Conservation (phyloP, 2,113 vertebrate genomes). For the Sitta europaea region DNA sequence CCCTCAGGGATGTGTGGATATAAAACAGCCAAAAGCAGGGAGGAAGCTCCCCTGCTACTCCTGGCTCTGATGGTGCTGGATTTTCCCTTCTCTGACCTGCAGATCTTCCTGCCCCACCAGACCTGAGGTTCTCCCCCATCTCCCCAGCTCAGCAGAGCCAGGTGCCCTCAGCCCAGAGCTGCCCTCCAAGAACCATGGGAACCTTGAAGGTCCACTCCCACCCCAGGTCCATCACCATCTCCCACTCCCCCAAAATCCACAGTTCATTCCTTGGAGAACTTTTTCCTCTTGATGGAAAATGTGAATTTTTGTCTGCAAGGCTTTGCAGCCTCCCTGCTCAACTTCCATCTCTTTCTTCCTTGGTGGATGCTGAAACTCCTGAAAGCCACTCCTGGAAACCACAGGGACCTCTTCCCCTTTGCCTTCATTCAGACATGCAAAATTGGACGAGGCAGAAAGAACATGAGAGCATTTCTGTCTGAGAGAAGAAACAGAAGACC, state of each 20-base stretch:
- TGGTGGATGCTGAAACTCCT: not conserved
- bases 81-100: not conserved
- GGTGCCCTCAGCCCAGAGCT: not conserved
- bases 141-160: not conserved
- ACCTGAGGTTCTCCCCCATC: not conserved
- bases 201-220: no score
- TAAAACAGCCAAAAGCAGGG: rapidly evolving
- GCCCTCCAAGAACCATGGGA: not conserved
- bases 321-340: not conserved
- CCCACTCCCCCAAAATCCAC: not conserved
- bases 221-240: not conserved
- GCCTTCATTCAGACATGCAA: not conserved
- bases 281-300: not conserved
- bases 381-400: not conserved
- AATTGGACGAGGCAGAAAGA: not conserved
- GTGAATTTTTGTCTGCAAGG: not conserved
- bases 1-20: not conserved
- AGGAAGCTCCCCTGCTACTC: not conserved
- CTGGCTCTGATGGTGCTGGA: not conserved
- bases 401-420: not conserved
- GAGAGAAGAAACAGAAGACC: not conserved
- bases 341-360: not conserved
- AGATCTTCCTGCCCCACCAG: not conserved
- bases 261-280: rapidly evolving
- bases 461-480: not conserved